Evolutionary conservation across 2,888 invertebrate species (phyloP), one percentile per base, ranked within the genome.

Genomic region (Leucozona laternaria): DNA sequence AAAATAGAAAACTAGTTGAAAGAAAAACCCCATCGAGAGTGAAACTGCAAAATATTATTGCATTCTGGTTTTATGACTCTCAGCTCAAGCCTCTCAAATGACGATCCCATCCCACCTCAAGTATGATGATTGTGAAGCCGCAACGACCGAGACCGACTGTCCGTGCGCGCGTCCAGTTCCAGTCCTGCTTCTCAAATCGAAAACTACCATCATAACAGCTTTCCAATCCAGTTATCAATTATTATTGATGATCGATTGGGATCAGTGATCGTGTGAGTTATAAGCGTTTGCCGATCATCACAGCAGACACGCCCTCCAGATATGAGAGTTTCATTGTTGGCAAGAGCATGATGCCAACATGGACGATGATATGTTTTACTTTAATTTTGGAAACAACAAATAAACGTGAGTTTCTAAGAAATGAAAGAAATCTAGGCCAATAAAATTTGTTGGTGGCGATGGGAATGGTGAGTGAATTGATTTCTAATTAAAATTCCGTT

Each of bases 401-500:
- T 4, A 28, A 13, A 10, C 50, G n/a, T 11, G 34, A 55, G 22
- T 76, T 80, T 60, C 58, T 25, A 4, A 43, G 73, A 28, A 34
- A 57, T 53, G 11, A 80, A 62, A 20, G 15, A 68, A 53, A 68
- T 81, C 55, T 81, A 76, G 76, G 80, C 80, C 80, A 76, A 48
- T 53, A 15, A 22, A 4, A 40, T 37, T 37, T 60, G 60, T 11
- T 31, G 11, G 28, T 37, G 11, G 28, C 28, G 60, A 17, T 48
- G 55, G 43, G 22, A 40, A 34, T 58, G 50, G 40, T 22, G 22
- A 34, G 55, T 20, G 70, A 64, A 81, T 81, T 76, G 80, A 70
- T 55, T 81, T 53, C 80, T 70, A 66, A 76, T 81, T 76, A 76
- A 81, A 53, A 81, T 81, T 81, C 80, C 70, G 50, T 55, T 68